Evolutionary conservation across 2,888 invertebrate species (phyloP), one percentile per base, ranked within the genome.

Genomic region (Willowsia nigromaculata): DNA sequence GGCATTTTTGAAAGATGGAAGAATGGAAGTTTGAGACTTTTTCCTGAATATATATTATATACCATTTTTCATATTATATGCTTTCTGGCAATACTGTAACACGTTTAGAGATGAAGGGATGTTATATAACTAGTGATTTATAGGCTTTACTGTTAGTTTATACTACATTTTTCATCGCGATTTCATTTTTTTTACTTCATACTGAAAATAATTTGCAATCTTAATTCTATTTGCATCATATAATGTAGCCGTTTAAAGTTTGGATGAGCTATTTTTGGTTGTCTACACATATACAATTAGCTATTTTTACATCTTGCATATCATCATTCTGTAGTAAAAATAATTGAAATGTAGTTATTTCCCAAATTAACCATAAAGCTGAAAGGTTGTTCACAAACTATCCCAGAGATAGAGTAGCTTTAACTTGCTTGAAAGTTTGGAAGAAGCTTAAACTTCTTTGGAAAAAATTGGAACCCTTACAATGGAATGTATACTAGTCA

Each of bases 321-420:
- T 71, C 25, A 40, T 18, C 40, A 71, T 9, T 62, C 15, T 43
- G 18, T 71, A 18, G 18, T 71, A 62, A 85, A 84, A 43, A 84
- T 30, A 78, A 50, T 85, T 78, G 78, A 85, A 78, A 62, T 65
- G 65, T 78, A 85, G 85, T 78, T 65, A 43, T 62, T 85, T 85
- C 76, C n/a, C n/a, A n/a, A n/a, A n/a, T n/a, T n/a, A n/a, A n/a
- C n/a, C 1, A 18, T 65, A 68, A 33, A 6, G 71, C 50, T 27
- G 15, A 4, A 11, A 43, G n/a, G 13, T 65, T 37, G 9, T 40
- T 68, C 40, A 68, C 3, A 50, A 68, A 11, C 18, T 37, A 68
- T n/a, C 18, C 18, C n/a, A 13, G 50, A 47, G 15, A 13, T 15
- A 5, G 15, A 18, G 18, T 18, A 18, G 62, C 30, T 15, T 30